phyloP scores from a whole-genome alignment of 1,140 invertebrate genomes.

The Cotesia typhae region DNA sequence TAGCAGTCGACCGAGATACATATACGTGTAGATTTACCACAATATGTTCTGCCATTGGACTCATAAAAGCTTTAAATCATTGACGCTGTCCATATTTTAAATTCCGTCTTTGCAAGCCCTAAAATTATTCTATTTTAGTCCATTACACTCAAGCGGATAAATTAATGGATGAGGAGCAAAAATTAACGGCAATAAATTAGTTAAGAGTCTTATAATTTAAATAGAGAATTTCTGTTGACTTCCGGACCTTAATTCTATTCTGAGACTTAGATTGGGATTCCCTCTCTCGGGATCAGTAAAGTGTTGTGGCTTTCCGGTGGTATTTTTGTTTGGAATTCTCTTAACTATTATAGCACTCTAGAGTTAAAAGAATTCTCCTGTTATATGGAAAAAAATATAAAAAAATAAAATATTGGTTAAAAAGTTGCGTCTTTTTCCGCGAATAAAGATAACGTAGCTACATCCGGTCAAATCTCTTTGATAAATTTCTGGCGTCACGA shows the following conservation, averaged over 20 bases:
- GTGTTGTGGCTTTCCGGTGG: slow-evolving; percentile 28
- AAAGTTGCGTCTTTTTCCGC: slow-evolving; percentile 12
- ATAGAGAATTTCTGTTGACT: slow-evolving; percentile 6
- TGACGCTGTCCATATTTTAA: background rate
- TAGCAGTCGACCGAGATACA: slow-evolving; percentile 20
- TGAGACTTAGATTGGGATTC: slow-evolving; percentile 8
- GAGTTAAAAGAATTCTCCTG: background rate
- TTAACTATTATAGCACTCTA: background rate
- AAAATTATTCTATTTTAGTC: too few species aligned
- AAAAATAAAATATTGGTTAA: background rate
- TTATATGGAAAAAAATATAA: too few species aligned
- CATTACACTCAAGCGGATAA: background rate
- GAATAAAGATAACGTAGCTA: slow-evolving; percentile 12
- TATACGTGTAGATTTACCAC: background rate
- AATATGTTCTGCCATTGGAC: background rate
- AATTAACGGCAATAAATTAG: background rate
- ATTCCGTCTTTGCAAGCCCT: too few species aligned
- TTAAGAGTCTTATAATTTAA: background rate
- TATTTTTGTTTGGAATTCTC: slow-evolving; percentile 9
- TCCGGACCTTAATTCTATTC: slow-evolving; percentile 20
- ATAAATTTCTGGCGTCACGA: slow-evolving; percentile 21
- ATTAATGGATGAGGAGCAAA: background rate
- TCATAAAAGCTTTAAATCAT: background rate
- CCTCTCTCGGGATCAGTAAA: slow-evolving; percentile 17
- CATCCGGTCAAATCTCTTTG: slow-evolving; percentile 21